Conservation (phyloP, 2,888 invertebrate genomes). For the Caenorhabditis sp. region DNA sequence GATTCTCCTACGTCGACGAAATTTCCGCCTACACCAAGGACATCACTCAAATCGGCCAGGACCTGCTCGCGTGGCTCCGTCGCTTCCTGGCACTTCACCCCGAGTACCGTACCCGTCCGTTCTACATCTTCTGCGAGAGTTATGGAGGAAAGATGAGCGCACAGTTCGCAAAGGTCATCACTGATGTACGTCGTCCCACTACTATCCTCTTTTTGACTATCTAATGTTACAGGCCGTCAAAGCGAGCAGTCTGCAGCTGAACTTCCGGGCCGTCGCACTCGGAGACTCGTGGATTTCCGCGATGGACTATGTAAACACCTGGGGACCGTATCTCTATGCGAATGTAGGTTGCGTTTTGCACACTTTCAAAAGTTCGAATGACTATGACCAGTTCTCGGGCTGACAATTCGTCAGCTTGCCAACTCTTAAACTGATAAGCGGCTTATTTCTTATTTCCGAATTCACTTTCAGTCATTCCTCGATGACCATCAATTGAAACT, state of each 20-base stretch:
- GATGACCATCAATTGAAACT: slow-evolving; percentile 67
- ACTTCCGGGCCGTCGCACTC: slow-evolving; percentile 87
- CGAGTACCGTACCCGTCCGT: slow-evolving; percentile 85
- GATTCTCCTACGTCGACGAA: slow-evolving; percentile 85
- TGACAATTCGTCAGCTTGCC: slow-evolving; percentile 32
- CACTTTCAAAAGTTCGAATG: background rate
- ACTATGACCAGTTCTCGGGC: background rate
- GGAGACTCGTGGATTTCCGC: slow-evolving; percentile 94
- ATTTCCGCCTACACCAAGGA: slow-evolving; percentile 74
- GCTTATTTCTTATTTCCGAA: background rate
- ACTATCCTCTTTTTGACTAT: too few species aligned
- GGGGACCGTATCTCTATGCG: slow-evolving; percentile 87
- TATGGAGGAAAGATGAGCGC: slow-evolving; percentile 95
- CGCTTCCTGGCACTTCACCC: slow-evolving; percentile 85
- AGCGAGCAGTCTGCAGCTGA: slow-evolving; percentile 81
- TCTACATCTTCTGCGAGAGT: slow-evolving; percentile 91
- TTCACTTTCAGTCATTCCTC: slow-evolving; percentile 72
- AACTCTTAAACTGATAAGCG: slow-evolving; percentile 1
- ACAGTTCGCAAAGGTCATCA: slow-evolving; percentile 84
- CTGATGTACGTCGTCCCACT: slow-evolving; percentile 80
- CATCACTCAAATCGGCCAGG: slow-evolving; percentile 83
- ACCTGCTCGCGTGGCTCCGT: slow-evolving; percentile 86
- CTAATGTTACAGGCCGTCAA: slow-evolving; percentile 84
- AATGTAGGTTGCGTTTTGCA: slow-evolving; percentile 82
- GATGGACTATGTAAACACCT: slow-evolving; percentile 88